Evolutionary conservation across 1,140 invertebrate species (phyloP).

Genomic region (Trichonephila clavipes): DNA sequence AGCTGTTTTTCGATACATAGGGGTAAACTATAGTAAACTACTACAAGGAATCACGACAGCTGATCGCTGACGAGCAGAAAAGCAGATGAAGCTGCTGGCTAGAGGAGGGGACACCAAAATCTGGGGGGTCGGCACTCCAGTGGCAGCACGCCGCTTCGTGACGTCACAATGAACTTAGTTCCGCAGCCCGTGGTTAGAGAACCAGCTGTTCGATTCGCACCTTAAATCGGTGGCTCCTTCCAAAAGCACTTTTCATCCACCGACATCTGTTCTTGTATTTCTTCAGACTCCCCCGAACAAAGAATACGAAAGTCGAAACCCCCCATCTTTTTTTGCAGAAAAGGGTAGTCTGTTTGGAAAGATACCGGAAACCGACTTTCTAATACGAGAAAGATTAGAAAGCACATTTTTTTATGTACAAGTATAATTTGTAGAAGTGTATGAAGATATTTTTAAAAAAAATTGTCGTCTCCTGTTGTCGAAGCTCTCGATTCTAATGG

Average conservation of each 20-base stretch:
- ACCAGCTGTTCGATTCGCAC: conserved; percentile 35
- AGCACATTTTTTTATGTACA: not conserved
- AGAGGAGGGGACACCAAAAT: not conserved
- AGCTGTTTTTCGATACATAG: conserved; percentile 51
- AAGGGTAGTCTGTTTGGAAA: conserved; percentile 12
- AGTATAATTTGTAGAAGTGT: too few relatives aligned
- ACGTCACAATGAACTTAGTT: conserved; percentile 60
- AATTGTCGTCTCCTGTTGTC: too few relatives aligned
- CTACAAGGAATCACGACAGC: conserved; percentile 4
- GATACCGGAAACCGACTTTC: conserved; percentile 27
- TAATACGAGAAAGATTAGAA: not conserved
- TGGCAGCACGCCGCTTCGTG: conserved; percentile 65
- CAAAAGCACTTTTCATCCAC: conserved; percentile 18
- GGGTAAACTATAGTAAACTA: conserved; percentile 43
- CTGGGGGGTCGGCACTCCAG: not conserved
- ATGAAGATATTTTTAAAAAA: too few relatives aligned
- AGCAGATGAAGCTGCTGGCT: conserved; percentile 15
- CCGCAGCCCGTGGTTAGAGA: conserved; percentile 2
- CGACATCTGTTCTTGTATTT: conserved; percentile 13
- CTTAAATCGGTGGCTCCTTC: not conserved
- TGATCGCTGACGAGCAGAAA: conserved; percentile 38
- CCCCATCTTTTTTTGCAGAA: not conserved
- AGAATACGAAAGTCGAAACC: not conserved
- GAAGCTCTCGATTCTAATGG: too few relatives aligned
- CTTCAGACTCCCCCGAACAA: conserved; percentile 19